Percentiles rank a stretch among this genome's conserved stretches.
Evolutionary conservation across 2,113 vertebrate species (phyloP).

Genomic region (Empidonax traillii): DNA sequence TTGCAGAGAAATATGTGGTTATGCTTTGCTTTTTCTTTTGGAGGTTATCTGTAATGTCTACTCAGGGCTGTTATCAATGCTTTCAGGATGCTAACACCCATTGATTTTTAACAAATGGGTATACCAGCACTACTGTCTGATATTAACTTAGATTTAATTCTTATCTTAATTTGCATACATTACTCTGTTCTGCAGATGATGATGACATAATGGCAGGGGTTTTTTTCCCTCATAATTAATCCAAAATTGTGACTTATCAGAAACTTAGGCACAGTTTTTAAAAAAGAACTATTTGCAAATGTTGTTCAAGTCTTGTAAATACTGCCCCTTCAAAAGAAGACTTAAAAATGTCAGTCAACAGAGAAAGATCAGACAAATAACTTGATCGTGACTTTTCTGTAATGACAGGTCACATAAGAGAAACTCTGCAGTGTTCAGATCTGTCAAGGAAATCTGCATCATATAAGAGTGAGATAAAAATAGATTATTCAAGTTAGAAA

Average conservation of each 20-base stretch:
- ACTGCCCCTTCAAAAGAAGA: neutral
- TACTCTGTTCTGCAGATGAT: neutral
- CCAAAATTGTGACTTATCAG: neutral
- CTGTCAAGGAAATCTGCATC: neutral
- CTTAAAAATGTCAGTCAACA: neutral
- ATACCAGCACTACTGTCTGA: neutral
- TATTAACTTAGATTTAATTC: neutral
- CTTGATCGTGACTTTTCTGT: neutral
- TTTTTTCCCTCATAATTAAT: neutral
- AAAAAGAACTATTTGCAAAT: neutral
- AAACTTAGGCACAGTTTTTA: neutral
- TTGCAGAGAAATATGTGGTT: neutral
- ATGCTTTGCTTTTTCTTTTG: neutral
- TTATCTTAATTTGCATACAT: neutral
- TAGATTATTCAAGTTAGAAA: neutral
- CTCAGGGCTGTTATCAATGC: neutral
- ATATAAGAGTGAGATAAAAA: neutral
- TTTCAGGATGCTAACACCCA: neutral
- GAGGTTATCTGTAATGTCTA: neutral
- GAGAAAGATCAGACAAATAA: neutral
- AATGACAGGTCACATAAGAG: neutral
- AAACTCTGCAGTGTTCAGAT: neutral
- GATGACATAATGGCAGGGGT: neutral
- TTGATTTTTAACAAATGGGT: neutral
- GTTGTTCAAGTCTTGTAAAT: neutral